Percentiles rank a stretch among this genome's conserved stretches.
Evolutionary conservation across 2,888 invertebrate species (phyloP).

Genomic region (Hydrotaea diabolus): DNA sequence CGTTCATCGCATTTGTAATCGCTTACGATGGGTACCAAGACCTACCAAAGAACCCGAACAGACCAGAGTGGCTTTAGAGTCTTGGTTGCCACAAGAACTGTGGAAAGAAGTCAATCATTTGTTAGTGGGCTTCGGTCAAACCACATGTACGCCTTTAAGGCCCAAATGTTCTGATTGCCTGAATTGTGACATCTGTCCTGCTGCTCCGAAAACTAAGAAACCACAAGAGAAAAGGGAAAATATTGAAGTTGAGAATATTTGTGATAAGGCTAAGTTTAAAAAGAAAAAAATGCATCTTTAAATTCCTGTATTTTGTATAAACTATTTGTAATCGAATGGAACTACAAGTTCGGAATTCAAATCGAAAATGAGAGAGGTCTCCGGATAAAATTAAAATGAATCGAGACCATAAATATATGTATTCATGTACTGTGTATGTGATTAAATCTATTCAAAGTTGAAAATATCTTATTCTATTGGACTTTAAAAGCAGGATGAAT

Average conservation of each 20-base stretch:
- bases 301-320: no score
- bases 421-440: no score
- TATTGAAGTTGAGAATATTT: background rate
- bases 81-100: slow-evolving; percentile 91
- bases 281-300: slow-evolving; percentile 36
- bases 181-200: slow-evolving; percentile 91
- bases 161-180: slow-evolving; percentile 93
- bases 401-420: no score
- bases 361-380: no score
- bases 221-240: background rate
- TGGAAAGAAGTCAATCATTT: slow-evolving; percentile 95
- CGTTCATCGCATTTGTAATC: slow-evolving; percentile 96
- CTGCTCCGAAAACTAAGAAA: slow-evolving; percentile 54
- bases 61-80: slow-evolving; percentile 90
- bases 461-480: no score
- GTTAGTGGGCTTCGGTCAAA: slow-evolving; percentile 98
- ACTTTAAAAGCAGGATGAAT: no score
- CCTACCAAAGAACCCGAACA: slow-evolving; percentile 91
- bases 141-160: slow-evolving; percentile 90
- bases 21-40: slow-evolving; percentile 91
- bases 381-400: no score
- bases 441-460: no score
- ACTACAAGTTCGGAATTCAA: no score
- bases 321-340: no score
- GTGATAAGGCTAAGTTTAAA: slow-evolving; percentile 28